These are phyloP conservation scores for Pissodes strobi DNA, from an alignment of 1,140 invertebrate species.

Conservation along the genomic window DNA sequence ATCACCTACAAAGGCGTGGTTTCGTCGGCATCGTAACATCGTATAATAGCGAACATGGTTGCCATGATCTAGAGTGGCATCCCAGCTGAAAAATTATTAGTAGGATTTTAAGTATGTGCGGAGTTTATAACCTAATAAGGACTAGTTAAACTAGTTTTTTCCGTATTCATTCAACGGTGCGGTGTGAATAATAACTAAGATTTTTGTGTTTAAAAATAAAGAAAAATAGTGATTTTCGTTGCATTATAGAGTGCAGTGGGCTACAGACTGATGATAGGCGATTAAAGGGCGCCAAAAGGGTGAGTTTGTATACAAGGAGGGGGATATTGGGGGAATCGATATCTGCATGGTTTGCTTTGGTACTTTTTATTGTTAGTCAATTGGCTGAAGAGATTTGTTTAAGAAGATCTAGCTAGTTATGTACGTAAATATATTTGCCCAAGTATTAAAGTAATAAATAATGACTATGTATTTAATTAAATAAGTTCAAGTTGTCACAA, in stretches of 20 bases:
- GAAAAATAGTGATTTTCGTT: neutral
- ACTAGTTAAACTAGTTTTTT: slow-evolving; percentile 5
- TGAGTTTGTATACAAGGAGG: slow-evolving; percentile 8
- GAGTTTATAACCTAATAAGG: slow-evolving; percentile 10
- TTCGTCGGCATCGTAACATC: too few relatives aligned
- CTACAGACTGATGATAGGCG: neutral
- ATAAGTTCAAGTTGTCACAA: too few relatives aligned
- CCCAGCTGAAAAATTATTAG: neutral
- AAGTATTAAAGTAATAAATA: too few relatives aligned
- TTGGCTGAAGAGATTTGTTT: too few relatives aligned
- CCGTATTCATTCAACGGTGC: neutral
- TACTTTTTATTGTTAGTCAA: neutral
- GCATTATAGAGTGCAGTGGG: neutral
- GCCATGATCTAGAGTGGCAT: slow-evolving; percentile 3
- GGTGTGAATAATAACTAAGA: neutral
- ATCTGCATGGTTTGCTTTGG: neutral
- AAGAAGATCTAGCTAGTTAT: too few relatives aligned
- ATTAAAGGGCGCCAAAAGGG: slow-evolving; percentile 24
- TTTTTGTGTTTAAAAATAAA: neutral
- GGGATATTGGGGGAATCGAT: neutral
- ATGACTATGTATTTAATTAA: too few relatives aligned
- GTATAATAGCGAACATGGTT: neutral
- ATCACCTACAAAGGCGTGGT: slow-evolving; percentile 8
- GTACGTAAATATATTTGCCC: neutral
- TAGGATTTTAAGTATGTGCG: neutral